A percentile compares a stretch with the other conserved stretches of the same genome.
phyloP scores from a whole-genome alignment of 2,797 vertebrate species.

The Anisognathus igniventris region DNA sequence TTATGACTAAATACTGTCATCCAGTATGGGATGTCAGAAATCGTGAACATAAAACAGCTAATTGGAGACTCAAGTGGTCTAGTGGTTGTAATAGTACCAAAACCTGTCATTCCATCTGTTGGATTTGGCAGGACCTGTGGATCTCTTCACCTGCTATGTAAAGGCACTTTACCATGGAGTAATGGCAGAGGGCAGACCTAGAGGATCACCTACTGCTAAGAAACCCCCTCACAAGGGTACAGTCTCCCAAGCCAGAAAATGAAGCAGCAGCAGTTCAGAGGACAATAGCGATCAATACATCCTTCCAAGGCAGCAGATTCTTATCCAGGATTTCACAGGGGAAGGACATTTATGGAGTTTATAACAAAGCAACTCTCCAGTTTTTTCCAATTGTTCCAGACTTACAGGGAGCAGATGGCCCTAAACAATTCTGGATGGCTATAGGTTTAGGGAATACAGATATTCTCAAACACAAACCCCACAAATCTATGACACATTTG shows the following conservation, averaged over 20 bases:
- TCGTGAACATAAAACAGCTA: neutral
- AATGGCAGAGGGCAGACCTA: neutral
- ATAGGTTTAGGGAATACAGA: neutral
- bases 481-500: neutral
- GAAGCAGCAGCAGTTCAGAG: neutral
- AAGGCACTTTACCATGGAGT: neutral
- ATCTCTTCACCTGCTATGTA: accelerated
- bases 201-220: neutral
- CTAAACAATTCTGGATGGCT: neutral
- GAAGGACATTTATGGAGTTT: neutral
- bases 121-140: neutral
- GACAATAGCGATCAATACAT: neutral
- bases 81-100: neutral
- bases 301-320: neutral
- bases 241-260: neutral
- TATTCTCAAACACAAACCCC: neutral
- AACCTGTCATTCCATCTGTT: neutral
- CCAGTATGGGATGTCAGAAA: neutral
- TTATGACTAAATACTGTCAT: neutral
- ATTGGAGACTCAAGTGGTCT: neutral
- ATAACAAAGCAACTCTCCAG: neutral
- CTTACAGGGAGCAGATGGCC: neutral
- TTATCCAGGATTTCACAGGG: neutral
- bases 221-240: neutral
- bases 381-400: neutral